Percentiles rank a stretch among this genome's conserved stretches.
phyloP scores from a whole-genome alignment of 2,888 invertebrate species.

The Ormyrus labotus region DNA sequence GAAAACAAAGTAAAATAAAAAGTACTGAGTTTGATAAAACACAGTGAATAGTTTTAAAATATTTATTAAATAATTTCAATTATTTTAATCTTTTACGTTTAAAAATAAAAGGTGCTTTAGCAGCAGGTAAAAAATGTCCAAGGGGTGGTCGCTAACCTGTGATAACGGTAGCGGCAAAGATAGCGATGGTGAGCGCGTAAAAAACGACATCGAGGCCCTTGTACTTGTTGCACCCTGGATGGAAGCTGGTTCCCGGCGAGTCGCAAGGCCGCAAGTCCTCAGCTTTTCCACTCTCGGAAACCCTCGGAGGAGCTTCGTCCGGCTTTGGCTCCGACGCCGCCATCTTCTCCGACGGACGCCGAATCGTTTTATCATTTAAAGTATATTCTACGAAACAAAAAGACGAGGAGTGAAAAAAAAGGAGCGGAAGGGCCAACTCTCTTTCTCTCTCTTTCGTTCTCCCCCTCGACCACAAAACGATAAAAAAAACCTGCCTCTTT shows the following conservation, averaged over 20 bases:
- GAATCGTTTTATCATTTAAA: constrained; percentile 57
- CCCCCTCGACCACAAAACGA: constrained; percentile 17
- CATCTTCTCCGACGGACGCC: constrained; percentile 58
- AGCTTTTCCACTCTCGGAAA: constrained; percentile 63
- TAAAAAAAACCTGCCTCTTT: constrained; percentile 19
- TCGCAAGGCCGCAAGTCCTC: constrained; percentile 37
- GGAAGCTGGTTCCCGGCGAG: constrained; percentile 23
- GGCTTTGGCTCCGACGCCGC: constrained; percentile 47
- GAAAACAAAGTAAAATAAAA: too few relatives aligned
- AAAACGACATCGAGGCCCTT: constrained; percentile 60
- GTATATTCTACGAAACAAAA: constrained; percentile 39
- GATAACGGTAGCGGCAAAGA: constrained; percentile 79
- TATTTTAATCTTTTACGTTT: too few relatives aligned
- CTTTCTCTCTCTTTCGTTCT: too few relatives aligned
- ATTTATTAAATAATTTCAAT: too few relatives aligned
- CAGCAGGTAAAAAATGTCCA: too few relatives aligned
- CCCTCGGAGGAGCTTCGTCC: constrained; percentile 63
- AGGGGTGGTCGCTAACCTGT: constrained; percentile 76
- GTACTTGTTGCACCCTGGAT: constrained; percentile 17
- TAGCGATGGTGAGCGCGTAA: constrained; percentile 78
- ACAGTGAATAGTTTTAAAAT: too few relatives aligned
- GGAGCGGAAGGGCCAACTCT: constrained; percentile 2
- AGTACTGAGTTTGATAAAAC: too few relatives aligned
- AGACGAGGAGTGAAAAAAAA: constrained; percentile 17
- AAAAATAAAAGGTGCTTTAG: too few relatives aligned